Base-by-base conservation (phyloP, 2,113 vertebrate genomes). In the Monopterus albus region DNA sequence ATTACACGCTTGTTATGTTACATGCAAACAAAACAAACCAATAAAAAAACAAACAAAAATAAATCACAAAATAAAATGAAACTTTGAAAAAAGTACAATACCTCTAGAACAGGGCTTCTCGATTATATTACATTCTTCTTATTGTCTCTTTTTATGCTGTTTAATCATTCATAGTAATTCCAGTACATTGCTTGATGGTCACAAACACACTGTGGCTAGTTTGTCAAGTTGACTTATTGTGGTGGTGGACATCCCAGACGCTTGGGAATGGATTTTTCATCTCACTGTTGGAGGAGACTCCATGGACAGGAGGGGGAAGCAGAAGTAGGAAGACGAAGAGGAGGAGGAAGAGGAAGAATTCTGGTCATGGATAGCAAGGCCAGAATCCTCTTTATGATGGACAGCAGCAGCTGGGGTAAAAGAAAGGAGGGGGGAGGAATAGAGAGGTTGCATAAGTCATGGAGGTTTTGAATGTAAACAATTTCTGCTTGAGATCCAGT, bases 81-180 rank as follows among this genome's bases (percentile, higher is more conserved):
- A 83, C 78, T 47, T 79, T 80, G 62, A 72, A 87, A 77, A 77
- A 85, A 83, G 75, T 79, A 86, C 87, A 91, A 86, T 86, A 84
- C 93, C 91, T 81, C 83, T 84, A 88, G 89, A 92, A 81, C 89
- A 81, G 86, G 76, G 83, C 86, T 77, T 75, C 81, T 91, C 38
- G 9, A 70, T 93, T 90, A 92, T 90, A 91, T 93, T 91, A 93
- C 91, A 93, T 94, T 96, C 94, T 92, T 94, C 72, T 88, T 81
- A 83, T 87, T 81, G 92, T 88, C 80, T 87, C 57, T 81, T 68
- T 74, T 55, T 78, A 86, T 46, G 66, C 70, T 72, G 71, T 73
- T 77, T 29, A 82, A 79, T 88, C 79, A 81, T 87, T 90, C 82
- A 69, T 35, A 68, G 71, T 58, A n/a, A 50, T 83, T 77, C 71